Conservation (phyloP, 2,113 vertebrate genomes). For the Microcebus lehilahytsara region DNA sequence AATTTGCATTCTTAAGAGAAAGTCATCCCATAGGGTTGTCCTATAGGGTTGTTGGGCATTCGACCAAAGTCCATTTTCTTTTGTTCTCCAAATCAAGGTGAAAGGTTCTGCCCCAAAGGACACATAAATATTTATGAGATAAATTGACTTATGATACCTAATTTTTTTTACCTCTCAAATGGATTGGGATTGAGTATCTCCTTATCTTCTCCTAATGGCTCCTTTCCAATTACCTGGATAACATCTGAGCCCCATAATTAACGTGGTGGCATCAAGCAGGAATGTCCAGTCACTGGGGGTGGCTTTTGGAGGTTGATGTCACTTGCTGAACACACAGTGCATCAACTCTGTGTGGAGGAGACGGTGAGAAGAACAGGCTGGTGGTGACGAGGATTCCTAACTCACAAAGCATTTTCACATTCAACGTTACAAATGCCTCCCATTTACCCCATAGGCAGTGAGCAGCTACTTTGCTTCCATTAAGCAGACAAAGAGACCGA, state of each 20-base stretch:
- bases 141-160: neutral
- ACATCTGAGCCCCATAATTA: neutral
- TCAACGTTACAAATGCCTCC: neutral
- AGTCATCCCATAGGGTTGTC: neutral
- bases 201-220: neutral
- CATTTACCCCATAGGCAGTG: neutral
- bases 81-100: neutral
- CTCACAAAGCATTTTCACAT: neutral
- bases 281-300: neutral
- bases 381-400: neutral
- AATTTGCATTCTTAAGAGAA: neutral
- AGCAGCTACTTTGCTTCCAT: neutral
- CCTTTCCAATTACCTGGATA: neutral
- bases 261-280: neutral
- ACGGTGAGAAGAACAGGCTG: fast-evolving
- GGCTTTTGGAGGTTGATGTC: neutral
- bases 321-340: neutral
- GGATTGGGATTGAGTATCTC: neutral
- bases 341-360: no score
- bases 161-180: neutral
- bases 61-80: neutral
- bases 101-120: neutral
- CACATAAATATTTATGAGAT: slow-evolving; percentile 23
- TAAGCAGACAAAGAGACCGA: neutral
- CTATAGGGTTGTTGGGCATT: neutral